Conservation (phyloP, 2,888 invertebrate species). For the Megaustenia siamemsis region DNA sequence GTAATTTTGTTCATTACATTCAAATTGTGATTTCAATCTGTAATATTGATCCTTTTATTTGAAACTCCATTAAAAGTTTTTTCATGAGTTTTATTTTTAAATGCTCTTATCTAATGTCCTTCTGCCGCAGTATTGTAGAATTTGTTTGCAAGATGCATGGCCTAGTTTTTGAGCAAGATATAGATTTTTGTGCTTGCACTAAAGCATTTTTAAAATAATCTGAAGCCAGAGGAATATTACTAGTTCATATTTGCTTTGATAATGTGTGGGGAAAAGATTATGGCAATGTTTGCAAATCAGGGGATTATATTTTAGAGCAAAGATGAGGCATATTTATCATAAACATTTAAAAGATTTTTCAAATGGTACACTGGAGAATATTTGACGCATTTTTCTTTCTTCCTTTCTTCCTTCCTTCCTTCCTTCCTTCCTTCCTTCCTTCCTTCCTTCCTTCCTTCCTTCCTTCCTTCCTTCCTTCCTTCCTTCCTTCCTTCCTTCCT, state of each 20-base stretch:
- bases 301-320: no score
- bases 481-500: neutral
- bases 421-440: neutral
- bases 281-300: no score
- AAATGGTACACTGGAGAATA: neutral
- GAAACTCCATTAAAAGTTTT: neutral
- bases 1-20: neutral
- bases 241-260: no score
- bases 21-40: neutral
- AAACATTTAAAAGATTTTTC: neutral
- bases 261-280: no score
- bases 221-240: no score
- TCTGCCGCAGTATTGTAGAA: neutral
- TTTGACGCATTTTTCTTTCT: neutral
- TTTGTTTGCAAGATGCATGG: neutral
- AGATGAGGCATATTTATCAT: no score
- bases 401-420: constrained; percentile 21
- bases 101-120: neutral
- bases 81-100: neutral
- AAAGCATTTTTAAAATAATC: no score
- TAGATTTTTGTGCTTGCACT: no score
- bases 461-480: neutral
- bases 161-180: neutral
- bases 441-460: constrained; percentile 2
- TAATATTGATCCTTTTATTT: neutral